Base-by-base conservation (phyloP, 2,113 vertebrate genomes). In the Microtus oregoni region DNA sequence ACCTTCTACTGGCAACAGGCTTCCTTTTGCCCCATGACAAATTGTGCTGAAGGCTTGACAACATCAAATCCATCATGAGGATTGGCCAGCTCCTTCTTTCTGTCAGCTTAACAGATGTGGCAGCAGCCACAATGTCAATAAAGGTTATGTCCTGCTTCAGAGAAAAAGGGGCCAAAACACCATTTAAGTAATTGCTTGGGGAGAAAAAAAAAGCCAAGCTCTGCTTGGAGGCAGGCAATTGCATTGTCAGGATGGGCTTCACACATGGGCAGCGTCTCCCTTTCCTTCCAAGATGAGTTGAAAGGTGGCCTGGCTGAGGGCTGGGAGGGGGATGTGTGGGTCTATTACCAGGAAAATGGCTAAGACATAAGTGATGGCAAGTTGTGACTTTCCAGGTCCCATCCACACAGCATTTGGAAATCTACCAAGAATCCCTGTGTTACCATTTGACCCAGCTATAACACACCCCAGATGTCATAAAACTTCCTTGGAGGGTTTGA, bases 71-170 rank as follows among this genome's bases (percentile, higher is more conserved):
- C 79, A 83, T 97, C 95, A 86, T 15, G 77, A 93, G 89, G 88
- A 65, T 89, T 0, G 3, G 35, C 86, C 41, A 68, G 81, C 68
- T 94, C 94, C 96, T 87, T 96, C 83, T 86, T 93, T 91, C 86
- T 68, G 73, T 95, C 96, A 96, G 82, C 22, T 90, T 96, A 94
- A 97, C 91, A 92, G 92, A 91, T 94, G 93, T 87, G 95, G 72
- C 90, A 73, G 92, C 82, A 96, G 94, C 94, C 96, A 92, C 92
- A 32, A 89, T 89, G 97, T 95, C 98, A 96, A 61, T 89, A 97
- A 98, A 98, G 91, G 94, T 97, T 95, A 88, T 0, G 73, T 50
- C 76, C 97, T 96, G 94, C 96, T 91, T 96, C 96, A 94, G 86
- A 96, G 95, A 73, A 93, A 97, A 93, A 92, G 72, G 90, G 95